phyloP scores from a whole-genome alignment of 2,888 invertebrate species.

The Aleiodes alternator region DNA sequence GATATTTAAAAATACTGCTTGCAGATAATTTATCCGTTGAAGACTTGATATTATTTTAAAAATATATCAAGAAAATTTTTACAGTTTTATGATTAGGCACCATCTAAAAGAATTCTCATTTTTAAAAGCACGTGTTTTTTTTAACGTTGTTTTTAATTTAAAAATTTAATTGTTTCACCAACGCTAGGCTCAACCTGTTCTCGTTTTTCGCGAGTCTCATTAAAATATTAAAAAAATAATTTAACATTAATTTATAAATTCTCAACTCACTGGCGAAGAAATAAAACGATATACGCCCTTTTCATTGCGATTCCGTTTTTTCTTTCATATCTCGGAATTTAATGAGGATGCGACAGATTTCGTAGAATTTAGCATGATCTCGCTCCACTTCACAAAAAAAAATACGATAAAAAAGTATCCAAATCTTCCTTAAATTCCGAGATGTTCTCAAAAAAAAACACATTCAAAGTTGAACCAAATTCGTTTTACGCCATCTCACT shows the following conservation, averaged over 20 bases:
- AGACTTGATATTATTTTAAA: slow-evolving; percentile 20
- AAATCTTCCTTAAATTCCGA: slow-evolving; percentile 5
- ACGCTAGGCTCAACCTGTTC: too few species aligned
- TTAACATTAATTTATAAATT: background rate
- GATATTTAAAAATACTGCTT: slow-evolving; percentile 27
- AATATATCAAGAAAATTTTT: slow-evolving; percentile 16
- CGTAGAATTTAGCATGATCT: background rate
- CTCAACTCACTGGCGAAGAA: too few species aligned
- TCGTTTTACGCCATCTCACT: too few species aligned
- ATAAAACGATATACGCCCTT: too few species aligned
- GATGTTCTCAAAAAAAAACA: background rate
- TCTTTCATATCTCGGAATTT: too few species aligned
- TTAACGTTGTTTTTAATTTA: background rate
- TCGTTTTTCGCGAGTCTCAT: background rate
- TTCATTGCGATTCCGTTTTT: too few species aligned
- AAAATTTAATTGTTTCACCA: background rate
- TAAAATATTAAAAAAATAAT: background rate
- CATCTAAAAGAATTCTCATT: background rate
- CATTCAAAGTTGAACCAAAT: background rate
- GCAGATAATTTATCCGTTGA: background rate
- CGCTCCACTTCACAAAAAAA: background rate
- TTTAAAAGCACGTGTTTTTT: background rate
- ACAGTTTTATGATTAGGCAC: background rate
- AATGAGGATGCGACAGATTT: background rate
- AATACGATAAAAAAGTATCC: background rate